phyloP scores from a whole-genome alignment of 2,797 vertebrate genomes.

The Poeciliopsis turneri region DNA sequence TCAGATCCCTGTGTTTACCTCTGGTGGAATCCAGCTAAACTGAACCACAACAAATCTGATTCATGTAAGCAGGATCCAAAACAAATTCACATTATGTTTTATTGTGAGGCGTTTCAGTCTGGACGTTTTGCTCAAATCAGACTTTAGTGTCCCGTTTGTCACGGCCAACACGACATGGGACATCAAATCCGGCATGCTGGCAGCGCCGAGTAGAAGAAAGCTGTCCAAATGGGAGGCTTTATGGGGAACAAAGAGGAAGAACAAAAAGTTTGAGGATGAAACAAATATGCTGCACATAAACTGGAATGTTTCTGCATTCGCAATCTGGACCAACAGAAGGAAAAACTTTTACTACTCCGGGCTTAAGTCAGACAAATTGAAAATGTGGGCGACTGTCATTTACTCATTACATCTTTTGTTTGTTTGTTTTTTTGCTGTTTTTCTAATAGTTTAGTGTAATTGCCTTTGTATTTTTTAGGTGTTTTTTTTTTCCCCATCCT shows the following conservation, averaged over 20 bases:
- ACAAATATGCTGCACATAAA: neutral
- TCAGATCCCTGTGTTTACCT: neutral
- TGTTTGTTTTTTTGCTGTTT: no score
- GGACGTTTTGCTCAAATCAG: neutral
- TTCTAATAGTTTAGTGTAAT: no score
- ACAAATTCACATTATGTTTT: neutral
- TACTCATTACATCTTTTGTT: neutral
- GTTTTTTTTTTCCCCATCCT: no score
- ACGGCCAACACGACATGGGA: neutral
- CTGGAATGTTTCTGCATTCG: no score
- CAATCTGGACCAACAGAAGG: neutral
- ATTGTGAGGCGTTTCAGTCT: neutral
- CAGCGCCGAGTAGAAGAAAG: neutral
- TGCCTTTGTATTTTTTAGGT: no score
- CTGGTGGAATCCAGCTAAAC: constrained; percentile 1
- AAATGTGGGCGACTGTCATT: neutral
- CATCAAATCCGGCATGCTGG: neutral
- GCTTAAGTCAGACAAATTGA: neutral
- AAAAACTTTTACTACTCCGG: neutral
- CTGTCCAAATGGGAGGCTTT: neutral
- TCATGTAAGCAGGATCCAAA: neutral
- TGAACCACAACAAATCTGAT: no score
- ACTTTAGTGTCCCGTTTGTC: neutral
- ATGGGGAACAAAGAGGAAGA: neutral
- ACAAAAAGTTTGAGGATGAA: neutral